Evolutionary conservation across 2,888 invertebrate genomes (phyloP).

Genomic region (Cheilosia scutellata): DNA sequence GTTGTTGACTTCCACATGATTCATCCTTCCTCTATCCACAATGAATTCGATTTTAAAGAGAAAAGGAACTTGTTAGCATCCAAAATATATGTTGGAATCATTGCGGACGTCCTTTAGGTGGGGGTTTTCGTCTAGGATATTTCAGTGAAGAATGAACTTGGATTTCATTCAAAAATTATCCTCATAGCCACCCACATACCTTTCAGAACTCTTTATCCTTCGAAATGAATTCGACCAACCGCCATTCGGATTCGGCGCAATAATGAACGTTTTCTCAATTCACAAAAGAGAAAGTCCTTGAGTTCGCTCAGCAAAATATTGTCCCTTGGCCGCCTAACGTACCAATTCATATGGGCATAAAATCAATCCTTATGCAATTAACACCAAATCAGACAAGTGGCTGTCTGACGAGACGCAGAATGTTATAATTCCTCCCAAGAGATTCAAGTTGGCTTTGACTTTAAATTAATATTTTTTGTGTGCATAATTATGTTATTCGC

Average conservation of each 20-base stretch:
- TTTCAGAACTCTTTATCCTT: background rate
- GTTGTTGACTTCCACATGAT: background rate
- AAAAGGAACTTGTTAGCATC: background rate
- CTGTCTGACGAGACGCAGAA: slow-evolving; percentile 72
- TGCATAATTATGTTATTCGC: background rate
- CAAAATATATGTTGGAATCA: background rate
- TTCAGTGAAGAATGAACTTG: background rate
- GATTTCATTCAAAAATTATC: background rate
- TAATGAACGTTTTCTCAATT: background rate
- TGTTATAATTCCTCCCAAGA: slow-evolving; percentile 66
- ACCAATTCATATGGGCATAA: slow-evolving; percentile 71
- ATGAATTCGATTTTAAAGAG: slow-evolving; percentile 41
- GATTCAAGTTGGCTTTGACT: slow-evolving; percentile 38
- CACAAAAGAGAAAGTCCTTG: slow-evolving; percentile 31
- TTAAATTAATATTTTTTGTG: slow-evolving; percentile 31
- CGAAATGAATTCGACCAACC: slow-evolving; percentile 50
- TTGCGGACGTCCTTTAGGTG: too few species aligned
- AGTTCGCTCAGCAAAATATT: slow-evolving; percentile 39
- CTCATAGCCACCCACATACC: background rate
- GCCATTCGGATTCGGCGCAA: slow-evolving; percentile 39
- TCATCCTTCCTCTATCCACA: too few species aligned
- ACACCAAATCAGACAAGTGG: slow-evolving; percentile 76
- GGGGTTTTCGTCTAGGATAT: slow-evolving; percentile 12
- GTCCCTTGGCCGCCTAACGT: slow-evolving; percentile 47
- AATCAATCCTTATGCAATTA: slow-evolving; percentile 75